Evolutionary conservation across 2,888 invertebrate species (phyloP), one percentile per base, ranked within the genome.

Genomic region (Drosophila mettleri): DNA sequence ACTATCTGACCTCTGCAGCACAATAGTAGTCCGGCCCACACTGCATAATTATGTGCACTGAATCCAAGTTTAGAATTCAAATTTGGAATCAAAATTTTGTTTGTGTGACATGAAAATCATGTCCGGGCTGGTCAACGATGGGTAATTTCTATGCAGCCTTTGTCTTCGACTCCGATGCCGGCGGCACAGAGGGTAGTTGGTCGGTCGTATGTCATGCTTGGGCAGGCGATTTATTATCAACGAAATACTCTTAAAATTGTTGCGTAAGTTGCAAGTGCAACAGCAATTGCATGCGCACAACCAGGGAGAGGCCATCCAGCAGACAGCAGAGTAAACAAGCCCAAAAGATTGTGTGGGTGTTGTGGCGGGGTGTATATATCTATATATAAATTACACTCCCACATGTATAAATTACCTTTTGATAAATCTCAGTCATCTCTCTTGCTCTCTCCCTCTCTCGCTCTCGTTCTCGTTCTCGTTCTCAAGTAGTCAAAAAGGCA

Each of bases 381-480:
- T 77, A 77, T 78, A 73, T 80, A 87, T 85, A 87, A 86, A 85
- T 78, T 70, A 74, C 69, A 73, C 84, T 77, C 69, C 68, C 86
- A 77, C 87, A 90, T 90, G 89, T 90, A 91, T 91, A 92, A 91
- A 91, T 92, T 91, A 92, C 91, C 92, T 91, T 91, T 91, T 92
- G 92, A 92, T 92, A 91, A 92, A 91, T 92, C 91, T 91, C 86
- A 90, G 91, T 83, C 88, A 86, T 89, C 60, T 34, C 16, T 39
- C 9, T 16, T 33, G 1, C 31, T 14, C 58, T 22, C n/a, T n/a
- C 57, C 22, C 7, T 8, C 3, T 18, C 27, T 36, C 22, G 12
- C n/a, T 1, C 31, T 14, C 58, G 29, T n/a, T n/a, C 57, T 29
- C 7, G 12, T 5, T 18, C 27, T 36, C 22, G 12, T 16, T 27